Evolutionary conservation across 2,888 invertebrate genomes (phyloP), one percentile per base, ranked within the genome.

Genomic region (Lasius fuliginosus): DNA sequence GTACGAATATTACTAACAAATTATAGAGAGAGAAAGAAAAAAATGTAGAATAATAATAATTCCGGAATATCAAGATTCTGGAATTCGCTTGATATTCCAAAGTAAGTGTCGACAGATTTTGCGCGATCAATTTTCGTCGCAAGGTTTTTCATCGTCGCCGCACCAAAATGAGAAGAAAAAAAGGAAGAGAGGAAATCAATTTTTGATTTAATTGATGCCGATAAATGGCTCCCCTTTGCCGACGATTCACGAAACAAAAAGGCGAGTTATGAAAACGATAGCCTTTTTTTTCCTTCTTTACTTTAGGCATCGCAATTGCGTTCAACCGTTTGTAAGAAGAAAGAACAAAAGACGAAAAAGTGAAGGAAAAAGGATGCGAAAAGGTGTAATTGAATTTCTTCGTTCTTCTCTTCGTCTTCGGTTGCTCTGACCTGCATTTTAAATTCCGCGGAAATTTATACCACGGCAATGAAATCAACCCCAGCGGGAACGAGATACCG

Each of bases 171-270:
- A 49, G 18, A 49, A 49, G 53, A 8, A n/a, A 53, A n/a, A 53
- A 53, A 53, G n/a, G 3, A n/a, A n/a, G 67, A 8, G 27, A 23
- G 12, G n/a, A 68, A 77, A 58, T 0, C n/a, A 49, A 23, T 40
- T 77, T 69, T 30, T 36, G 69, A 69, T 77, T 77, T 77, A 77
- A 77, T 77, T 69, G 77, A 42, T 30, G 30, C 58, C 69, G 56
- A 58, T 77, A 69, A 77, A 77, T 77, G 56, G 58, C 58, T 23
- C 15, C 8, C 0, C 42, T 40, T 69, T 53, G 36, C 33, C 3
- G 8, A 15, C 27, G n/a, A 67, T 36, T 75, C 11, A 36, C n/a
- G 46, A 53, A 67, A 76, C 15, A 27, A 33, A 42, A 77, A n/a
- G 2, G 36, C 30, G 40, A 30, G n/a, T 23, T 56, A 15, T 56